A percentile compares a stretch with the other conserved stretches of the same genome.
phyloP scores from a whole-genome alignment of 2,113 vertebrate genomes.

The Elaphurus davidianus region DNA sequence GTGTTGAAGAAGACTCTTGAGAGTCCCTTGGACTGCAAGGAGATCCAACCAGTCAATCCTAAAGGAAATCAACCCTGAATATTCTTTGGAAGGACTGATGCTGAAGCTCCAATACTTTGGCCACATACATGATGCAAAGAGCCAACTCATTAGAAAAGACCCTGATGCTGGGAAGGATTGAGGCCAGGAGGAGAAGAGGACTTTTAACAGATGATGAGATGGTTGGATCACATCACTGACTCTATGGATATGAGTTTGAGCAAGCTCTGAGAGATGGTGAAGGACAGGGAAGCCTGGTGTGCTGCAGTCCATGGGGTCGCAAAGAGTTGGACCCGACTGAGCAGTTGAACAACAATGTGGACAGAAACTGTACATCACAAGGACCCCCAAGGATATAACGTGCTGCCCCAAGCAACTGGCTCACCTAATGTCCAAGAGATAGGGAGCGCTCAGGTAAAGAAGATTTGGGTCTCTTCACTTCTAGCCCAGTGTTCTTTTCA shows the following conservation, averaged over 20 bases:
- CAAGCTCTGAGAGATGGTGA: neutral
- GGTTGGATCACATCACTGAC: neutral
- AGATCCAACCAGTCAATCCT: neutral
- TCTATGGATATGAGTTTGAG: neutral
- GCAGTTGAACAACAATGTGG: neutral
- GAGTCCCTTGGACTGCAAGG: neutral
- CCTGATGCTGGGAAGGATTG: neutral
- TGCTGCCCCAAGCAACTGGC: neutral
- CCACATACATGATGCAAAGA: neutral
- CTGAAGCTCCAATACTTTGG: neutral
- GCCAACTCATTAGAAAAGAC: neutral
- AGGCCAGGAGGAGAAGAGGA: neutral
- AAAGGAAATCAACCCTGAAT: neutral
- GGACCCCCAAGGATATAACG: neutral
- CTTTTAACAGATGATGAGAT: neutral
- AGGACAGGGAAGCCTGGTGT: neutral
- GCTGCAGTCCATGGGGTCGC: neutral
- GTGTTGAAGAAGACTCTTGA: neutral
- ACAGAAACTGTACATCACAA: neutral
- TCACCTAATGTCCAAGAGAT: fast-evolving
- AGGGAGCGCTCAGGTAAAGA: neutral
- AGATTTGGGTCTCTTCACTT: neutral
- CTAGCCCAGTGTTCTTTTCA: neutral
- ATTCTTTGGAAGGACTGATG: neutral
- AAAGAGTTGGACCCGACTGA: neutral